Percentiles rank a stretch among this genome's conserved stretches.
Conservation (phyloP, 2,113 vertebrate genomes). For the Phaethon lepturus region DNA sequence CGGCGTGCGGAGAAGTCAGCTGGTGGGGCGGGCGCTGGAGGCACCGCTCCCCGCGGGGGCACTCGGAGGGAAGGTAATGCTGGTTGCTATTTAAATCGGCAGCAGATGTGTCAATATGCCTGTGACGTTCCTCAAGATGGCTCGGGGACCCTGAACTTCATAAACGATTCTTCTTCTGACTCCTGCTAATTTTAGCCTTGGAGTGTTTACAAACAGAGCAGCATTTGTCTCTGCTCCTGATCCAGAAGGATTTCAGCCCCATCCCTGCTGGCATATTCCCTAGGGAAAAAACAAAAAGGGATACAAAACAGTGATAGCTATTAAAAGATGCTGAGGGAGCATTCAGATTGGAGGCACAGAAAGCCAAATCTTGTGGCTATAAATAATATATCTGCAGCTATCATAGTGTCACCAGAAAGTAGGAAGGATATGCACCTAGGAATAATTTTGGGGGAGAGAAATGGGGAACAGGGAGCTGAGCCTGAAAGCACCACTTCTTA, state of each 20-base stretch:
- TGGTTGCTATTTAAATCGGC: slow-evolving; percentile 24
- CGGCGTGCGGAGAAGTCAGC: background rate
- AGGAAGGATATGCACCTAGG: background rate
- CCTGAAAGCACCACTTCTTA: background rate
- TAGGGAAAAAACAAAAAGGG: background rate
- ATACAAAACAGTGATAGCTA: background rate
- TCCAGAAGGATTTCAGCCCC: slow-evolving; percentile 13
- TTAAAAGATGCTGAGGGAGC: slow-evolving; percentile 5
- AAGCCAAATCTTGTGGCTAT: background rate
- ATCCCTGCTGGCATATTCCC: slow-evolving; percentile 6
- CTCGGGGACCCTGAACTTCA: slow-evolving; percentile 48
- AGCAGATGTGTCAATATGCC: slow-evolving; percentile 7
- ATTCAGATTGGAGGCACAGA: background rate
- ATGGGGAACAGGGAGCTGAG: background rate
- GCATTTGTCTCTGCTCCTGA: background rate
- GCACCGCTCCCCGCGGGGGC: background rate
- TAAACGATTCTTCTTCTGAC: slow-evolving; percentile 24
- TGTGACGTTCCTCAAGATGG: slow-evolving; percentile 38
- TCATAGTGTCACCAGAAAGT: background rate
- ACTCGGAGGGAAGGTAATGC: background rate
- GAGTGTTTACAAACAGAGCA: slow-evolving; percentile 76
- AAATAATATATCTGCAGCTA: background rate
- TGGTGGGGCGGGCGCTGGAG: background rate
- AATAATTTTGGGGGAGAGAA: background rate
- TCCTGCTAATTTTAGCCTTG: slow-evolving; percentile 56